Evolutionary conservation across 2,797 vertebrate species (phyloP).

Genomic region (Squalus acanthias): DNA sequence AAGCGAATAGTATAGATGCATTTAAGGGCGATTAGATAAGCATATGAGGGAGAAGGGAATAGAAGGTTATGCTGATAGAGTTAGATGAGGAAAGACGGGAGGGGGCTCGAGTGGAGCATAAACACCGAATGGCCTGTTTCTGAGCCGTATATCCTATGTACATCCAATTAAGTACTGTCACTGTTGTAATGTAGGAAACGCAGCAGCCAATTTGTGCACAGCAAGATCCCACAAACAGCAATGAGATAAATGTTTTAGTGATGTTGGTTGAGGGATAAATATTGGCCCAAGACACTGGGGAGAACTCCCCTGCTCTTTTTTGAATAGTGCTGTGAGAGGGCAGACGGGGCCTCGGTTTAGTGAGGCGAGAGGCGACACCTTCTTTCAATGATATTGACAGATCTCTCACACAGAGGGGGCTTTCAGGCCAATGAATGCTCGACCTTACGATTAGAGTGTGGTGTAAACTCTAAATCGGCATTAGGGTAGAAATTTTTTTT

Average conservation of each 20-base stretch:
- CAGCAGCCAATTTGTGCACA: background rate
- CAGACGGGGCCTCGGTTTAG: background rate
- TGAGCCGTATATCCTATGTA: too few relatives aligned
- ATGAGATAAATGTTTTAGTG: background rate
- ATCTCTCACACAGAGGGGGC: background rate
- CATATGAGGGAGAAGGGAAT: too few relatives aligned
- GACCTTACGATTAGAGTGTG: background rate
- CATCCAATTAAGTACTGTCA: background rate
- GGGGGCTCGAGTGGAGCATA: too few relatives aligned
- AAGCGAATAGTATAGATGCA: too few relatives aligned
- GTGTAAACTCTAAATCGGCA: background rate
- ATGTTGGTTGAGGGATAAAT: background rate
- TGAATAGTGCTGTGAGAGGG: background rate
- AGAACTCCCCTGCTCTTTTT: background rate
- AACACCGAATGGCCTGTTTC: too few relatives aligned
- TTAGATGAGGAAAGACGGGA: too few relatives aligned
- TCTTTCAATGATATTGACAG: background rate
- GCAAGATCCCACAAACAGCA: background rate
- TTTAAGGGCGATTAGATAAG: too few relatives aligned
- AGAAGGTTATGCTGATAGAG: too few relatives aligned
- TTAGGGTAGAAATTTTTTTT: background rate
- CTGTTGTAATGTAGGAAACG: background rate
- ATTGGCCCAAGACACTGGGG: background rate
- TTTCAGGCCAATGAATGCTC: background rate
- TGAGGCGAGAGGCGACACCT: background rate